Conservation (phyloP, 2,797 vertebrate genomes). For the Oryzias sinensis region DNA sequence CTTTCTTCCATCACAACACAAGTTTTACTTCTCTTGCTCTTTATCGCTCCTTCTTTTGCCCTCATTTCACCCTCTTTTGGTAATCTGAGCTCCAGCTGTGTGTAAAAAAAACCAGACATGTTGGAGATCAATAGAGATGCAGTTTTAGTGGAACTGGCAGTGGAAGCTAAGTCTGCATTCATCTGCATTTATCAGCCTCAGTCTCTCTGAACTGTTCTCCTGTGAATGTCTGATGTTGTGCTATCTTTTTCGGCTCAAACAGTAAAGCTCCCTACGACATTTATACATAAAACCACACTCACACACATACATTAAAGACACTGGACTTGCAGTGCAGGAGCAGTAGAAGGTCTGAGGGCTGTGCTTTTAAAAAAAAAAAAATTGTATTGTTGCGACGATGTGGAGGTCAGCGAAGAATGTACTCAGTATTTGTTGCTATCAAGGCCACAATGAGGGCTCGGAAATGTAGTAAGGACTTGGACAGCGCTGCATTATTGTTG, state of each 20-base stretch:
- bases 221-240: conserved; percentile 65
- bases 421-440: conserved; percentile 79
- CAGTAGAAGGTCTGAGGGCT: conserved; percentile 71
- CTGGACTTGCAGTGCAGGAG: conserved; percentile 81
- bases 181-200: conserved; percentile 34
- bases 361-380: conserved; percentile 18
- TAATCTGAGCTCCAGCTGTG: conserved; percentile 39
- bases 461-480: conserved; percentile 57
- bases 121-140: conserved; percentile 41
- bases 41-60: neutral
- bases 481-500: conserved; percentile 75
- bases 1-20: conserved; percentile 30
- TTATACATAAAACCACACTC: conserved; percentile 71
- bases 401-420: conserved; percentile 84
- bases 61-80: conserved; percentile 36
- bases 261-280: conserved; percentile 77
- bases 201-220: conserved; percentile 41
- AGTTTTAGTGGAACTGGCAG: conserved; percentile 74
- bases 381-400: too few relatives aligned
- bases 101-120: conserved; percentile 29
- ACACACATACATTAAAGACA: conserved; percentile 72
- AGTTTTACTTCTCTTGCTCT: conserved; percentile 1
- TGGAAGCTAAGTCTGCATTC: conserved; percentile 69
- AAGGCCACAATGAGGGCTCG: conserved; percentile 76
- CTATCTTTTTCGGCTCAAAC: conserved; percentile 69